A percentile compares a stretch with the other conserved stretches of the same genome.
Evolutionary conservation across 2,797 vertebrate species (phyloP).

Genomic region (Sorex maritimensis): DNA sequence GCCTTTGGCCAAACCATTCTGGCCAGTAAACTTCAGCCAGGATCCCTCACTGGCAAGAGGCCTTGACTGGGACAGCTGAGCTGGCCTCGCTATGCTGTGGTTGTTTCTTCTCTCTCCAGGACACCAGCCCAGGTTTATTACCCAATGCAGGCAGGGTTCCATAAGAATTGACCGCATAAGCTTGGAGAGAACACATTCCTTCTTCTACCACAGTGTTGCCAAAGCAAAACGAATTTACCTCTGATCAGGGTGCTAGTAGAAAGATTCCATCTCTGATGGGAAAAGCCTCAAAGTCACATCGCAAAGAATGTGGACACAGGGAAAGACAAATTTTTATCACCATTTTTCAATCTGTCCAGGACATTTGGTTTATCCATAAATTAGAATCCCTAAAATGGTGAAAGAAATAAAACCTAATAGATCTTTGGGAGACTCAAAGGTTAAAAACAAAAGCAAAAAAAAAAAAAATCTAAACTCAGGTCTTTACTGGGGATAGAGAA

Average conservation of each 20-base stretch:
- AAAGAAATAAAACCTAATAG: slow-evolving; percentile 19
- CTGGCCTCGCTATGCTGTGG: slow-evolving; percentile 1
- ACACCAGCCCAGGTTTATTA: background rate
- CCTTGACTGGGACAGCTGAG: background rate
- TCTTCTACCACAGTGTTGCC: background rate
- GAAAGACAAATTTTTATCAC: background rate
- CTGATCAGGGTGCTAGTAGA: background rate
- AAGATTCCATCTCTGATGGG: background rate
- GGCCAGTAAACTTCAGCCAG: background rate
- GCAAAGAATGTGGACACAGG: background rate
- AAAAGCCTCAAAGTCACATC: background rate
- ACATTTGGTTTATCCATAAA: background rate
- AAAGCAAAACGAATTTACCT: background rate
- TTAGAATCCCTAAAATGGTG: background rate
- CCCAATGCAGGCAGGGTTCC: background rate
- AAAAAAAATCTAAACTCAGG: slow-evolving; percentile 10
- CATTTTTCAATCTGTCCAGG: background rate
- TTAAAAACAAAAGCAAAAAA: background rate
- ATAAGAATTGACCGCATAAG: background rate
- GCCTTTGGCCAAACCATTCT: background rate
- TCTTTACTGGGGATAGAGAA: background rate
- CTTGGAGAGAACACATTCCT: slow-evolving; percentile 6
- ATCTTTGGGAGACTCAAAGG: background rate
- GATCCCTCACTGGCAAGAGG: background rate
- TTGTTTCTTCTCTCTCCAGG: background rate